A percentile compares a stretch with the other conserved stretches of the same genome.
These are phyloP conservation scores for Phymastichus coffea DNA, from an alignment of 1,140 invertebrate species.

Conservation along the genomic window DNA sequence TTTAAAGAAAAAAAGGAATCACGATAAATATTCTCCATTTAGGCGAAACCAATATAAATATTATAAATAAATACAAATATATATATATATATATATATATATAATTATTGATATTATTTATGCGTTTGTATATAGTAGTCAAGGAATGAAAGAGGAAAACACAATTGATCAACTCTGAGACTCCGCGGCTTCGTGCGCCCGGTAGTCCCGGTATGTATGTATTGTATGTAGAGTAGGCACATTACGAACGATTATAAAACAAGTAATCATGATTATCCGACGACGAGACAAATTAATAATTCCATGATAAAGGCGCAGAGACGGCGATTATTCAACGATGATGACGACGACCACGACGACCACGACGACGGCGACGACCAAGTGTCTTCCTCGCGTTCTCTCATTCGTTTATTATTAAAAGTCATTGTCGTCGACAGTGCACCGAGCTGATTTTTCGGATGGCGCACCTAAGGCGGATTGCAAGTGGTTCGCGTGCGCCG, in stretches of 20 bases:
- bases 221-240: slow-evolving; percentile 57
- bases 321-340: too few species aligned
- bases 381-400: too few species aligned
- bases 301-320: too few species aligned
- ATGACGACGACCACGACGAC: slow-evolving; percentile 38
- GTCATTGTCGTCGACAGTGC: too few species aligned
- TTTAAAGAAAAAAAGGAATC: slow-evolving; percentile 13
- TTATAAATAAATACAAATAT: slow-evolving; percentile 50
- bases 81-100: slow-evolving; percentile 40
- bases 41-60: slow-evolving; percentile 45
- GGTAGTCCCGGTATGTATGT: slow-evolving; percentile 56
- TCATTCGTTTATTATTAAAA: too few species aligned
- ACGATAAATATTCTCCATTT: slow-evolving; percentile 26
- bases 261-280: slow-evolving; percentile 36
- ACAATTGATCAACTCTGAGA: slow-evolving; percentile 18
- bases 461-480: slow-evolving; percentile 38
- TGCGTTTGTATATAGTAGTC: slow-evolving; percentile 59
- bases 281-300: slow-evolving; percentile 35
- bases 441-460: too few species aligned
- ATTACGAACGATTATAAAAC: slow-evolving; percentile 49
- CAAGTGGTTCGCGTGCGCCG: slow-evolving; percentile 24
- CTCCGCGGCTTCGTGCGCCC: slow-evolving; percentile 31
- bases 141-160: slow-evolving; percentile 31
- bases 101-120: slow-evolving; percentile 57
- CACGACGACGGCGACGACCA: slow-evolving; percentile 33